Percentiles rank a stretch among this genome's conserved stretches.
Evolutionary conservation across 2,888 invertebrate genomes (phyloP).

Genomic region (Laothoe populi): DNA sequence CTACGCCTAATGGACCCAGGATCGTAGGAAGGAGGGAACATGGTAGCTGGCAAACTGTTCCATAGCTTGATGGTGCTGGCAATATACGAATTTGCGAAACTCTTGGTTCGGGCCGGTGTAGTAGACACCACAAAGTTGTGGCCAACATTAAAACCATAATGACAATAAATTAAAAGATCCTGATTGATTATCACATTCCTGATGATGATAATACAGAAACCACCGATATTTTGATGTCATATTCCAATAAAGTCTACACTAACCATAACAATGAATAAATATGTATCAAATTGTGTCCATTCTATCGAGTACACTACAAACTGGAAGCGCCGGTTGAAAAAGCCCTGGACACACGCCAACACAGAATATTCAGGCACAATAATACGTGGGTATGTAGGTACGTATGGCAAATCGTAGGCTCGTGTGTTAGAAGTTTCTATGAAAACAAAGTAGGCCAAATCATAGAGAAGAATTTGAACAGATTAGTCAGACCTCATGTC

Average conservation of each 20-base stretch:
- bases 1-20: no score
- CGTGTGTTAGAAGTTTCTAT: constrained; percentile 46
- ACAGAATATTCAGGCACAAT: constrained; percentile 37
- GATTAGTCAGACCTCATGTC: not conserved
- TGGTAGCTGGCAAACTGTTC: no score
- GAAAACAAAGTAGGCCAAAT: constrained; percentile 20
- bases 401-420: constrained; percentile 40
- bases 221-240: not conserved
- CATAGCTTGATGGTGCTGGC: no score
- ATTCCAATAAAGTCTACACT: not conserved
- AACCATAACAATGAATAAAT: not conserved
- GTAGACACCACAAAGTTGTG: no score
- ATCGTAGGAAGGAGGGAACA: no score
- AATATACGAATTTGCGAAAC: no score
- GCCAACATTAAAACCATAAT: no score
- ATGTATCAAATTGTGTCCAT: not conserved
- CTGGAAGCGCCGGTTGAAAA: constrained; percentile 7
- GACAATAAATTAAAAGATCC: no score
- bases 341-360: constrained; percentile 36
- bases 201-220: not conserved
- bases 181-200: no score
- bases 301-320: constrained; percentile 9
- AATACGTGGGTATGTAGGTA: no score
- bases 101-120: no score
- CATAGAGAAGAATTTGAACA: not conserved